Evolutionary conservation across 2,797 vertebrate genomes (phyloP).

Genomic region (Euthynnus affinis): DNA sequence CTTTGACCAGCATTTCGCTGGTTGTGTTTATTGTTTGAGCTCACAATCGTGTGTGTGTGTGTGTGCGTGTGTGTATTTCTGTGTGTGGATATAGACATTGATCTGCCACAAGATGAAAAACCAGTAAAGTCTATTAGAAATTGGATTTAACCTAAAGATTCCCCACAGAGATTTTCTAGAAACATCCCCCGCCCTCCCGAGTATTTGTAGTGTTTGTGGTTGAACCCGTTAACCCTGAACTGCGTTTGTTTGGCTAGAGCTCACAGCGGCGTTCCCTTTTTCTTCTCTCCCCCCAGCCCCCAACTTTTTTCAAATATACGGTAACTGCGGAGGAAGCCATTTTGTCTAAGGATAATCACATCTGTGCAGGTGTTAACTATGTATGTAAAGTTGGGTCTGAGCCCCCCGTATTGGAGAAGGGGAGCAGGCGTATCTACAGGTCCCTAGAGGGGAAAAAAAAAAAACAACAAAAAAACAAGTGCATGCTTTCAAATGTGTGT

Average conservation of each 20-base stretch:
- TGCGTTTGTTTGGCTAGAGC: conserved; percentile 50
- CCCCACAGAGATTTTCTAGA: conserved; percentile 39
- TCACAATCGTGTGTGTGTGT: conserved; percentile 57
- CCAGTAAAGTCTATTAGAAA: conserved; percentile 64
- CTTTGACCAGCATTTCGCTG: conserved; percentile 55
- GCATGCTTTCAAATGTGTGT: conserved; percentile 48
- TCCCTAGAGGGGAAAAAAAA: too few species aligned
- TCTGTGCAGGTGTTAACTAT: conserved; percentile 31
- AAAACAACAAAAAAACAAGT: neutral
- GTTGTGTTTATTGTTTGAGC: conserved; percentile 68
- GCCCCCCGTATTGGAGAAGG: conserved; percentile 25
- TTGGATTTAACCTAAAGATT: conserved; percentile 66
- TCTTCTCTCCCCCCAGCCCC: too few species aligned
- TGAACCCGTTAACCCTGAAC: conserved; percentile 58
- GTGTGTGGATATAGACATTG: conserved; percentile 75
- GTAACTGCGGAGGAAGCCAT: conserved; percentile 68
- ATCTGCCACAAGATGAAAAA: conserved; percentile 65
- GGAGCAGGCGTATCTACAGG: conserved; percentile 14
- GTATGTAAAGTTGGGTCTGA: conserved; percentile 33
- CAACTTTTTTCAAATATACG: conserved; percentile 27
- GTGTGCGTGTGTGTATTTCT: conserved; percentile 59
- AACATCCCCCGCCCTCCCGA: conserved; percentile 13
- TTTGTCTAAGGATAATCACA: conserved; percentile 54
- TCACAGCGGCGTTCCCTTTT: conserved; percentile 41
- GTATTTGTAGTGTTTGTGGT: conserved; percentile 60